A percentile compares a stretch with the other conserved stretches of the same genome.
These are phyloP conservation scores for Spodoptera littoralis DNA, from an alignment of 2,888 invertebrate genomes.

Conservation along the genomic window DNA sequence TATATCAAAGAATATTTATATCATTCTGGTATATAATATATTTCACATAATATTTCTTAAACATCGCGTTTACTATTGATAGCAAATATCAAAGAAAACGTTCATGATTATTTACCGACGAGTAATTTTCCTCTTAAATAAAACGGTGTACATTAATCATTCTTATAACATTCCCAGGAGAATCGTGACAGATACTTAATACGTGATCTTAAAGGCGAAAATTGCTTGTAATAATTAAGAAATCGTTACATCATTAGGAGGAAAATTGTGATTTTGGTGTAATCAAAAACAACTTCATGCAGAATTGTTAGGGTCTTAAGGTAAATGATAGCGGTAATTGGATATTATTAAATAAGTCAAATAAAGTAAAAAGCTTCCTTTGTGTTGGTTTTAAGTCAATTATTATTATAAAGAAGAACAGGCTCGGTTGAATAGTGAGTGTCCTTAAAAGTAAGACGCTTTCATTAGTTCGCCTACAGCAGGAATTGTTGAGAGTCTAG, in stretches of 20 bases:
- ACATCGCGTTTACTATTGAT: background rate
- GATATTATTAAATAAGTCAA: background rate
- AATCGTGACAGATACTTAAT: background rate
- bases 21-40: too few species aligned
- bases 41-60: too few species aligned
- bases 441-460: too few species aligned
- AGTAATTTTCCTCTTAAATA: background rate
- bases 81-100: conserved; percentile 12
- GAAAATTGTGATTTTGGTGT: background rate
- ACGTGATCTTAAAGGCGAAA: background rate
- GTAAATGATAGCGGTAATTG: background rate
- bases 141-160: conserved; percentile 5
- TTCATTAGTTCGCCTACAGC: too few species aligned
- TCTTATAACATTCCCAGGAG: background rate
- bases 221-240: background rate
- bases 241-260: background rate
- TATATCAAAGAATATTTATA: too few species aligned
- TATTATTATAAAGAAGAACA: conserved; percentile 14
- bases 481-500: too few species aligned
- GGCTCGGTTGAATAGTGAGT: conserved; percentile 5
- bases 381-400: conserved; percentile 8
- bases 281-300: too few species aligned
- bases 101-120: background rate
- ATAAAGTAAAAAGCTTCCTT: conserved; percentile 24
- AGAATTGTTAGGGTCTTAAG: too few species aligned